These are phyloP conservation scores for Takifugu rubripes DNA, from an alignment of 2,797 vertebrate genomes.

Conservation along the genomic window DNA sequence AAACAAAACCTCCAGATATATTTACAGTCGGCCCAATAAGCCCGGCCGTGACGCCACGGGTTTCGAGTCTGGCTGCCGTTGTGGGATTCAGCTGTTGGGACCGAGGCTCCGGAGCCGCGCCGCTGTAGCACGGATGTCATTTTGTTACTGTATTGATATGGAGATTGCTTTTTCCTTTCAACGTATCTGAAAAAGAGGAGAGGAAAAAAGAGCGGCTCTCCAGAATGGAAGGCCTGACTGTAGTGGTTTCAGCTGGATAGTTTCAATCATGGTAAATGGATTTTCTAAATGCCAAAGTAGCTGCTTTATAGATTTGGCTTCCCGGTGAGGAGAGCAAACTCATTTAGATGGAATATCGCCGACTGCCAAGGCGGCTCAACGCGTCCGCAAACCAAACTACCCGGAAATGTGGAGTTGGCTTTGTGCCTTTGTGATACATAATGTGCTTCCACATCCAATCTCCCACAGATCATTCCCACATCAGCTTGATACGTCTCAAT, in stretches of 20 bases:
- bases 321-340: slow-evolving; percentile 60
- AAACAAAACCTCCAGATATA: background rate
- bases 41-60: slow-evolving; percentile 1
- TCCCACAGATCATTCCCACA: slow-evolving; percentile 46
- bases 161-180: slow-evolving; percentile 46
- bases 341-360: slow-evolving; percentile 67
- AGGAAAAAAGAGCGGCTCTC: slow-evolving; percentile 42
- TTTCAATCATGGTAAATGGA: slow-evolving; percentile 74
- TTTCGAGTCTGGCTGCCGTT: slow-evolving; percentile 26
- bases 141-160: slow-evolving; percentile 36
- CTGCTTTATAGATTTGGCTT: slow-evolving; percentile 70
- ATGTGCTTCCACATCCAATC: slow-evolving; percentile 28
- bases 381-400: slow-evolving; percentile 37
- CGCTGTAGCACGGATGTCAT: slow-evolving; percentile 15
- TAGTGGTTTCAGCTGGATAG: slow-evolving; percentile 71
- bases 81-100: slow-evolving; percentile 24
- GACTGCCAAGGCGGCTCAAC: slow-evolving; percentile 53
- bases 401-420: slow-evolving; percentile 38
- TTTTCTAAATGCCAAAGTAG: slow-evolving; percentile 73
- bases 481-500: slow-evolving; percentile 52
- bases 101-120: background rate
- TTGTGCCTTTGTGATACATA: slow-evolving; percentile 35
- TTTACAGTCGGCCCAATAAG: slow-evolving; percentile 8
- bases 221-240: slow-evolving; percentile 61
- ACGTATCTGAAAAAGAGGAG: slow-evolving; percentile 32